Evolutionary conservation across 2,888 invertebrate genomes (phyloP).

Genomic region (Sabatieria punctata): DNA sequence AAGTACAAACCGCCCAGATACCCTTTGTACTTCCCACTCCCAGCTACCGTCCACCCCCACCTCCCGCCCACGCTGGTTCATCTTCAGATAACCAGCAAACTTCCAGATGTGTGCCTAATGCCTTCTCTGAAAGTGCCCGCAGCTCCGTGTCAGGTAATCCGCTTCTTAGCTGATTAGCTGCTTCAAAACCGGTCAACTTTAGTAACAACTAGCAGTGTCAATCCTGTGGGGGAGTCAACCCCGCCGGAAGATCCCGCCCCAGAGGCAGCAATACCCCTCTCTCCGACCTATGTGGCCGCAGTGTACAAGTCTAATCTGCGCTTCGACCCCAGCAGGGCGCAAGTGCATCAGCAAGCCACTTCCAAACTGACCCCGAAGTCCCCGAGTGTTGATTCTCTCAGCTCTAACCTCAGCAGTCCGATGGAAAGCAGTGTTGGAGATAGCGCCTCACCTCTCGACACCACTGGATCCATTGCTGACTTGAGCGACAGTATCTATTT

Average conservation of each 20-base stretch:
- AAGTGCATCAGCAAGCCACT: background rate
- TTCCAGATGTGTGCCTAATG: background rate
- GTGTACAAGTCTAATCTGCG: background rate
- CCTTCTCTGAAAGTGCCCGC: background rate
- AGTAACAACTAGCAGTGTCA: too few species aligned
- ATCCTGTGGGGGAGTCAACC: too few species aligned
- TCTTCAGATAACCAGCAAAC: background rate
- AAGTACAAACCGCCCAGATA: too few species aligned
- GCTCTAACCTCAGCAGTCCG: conserved; percentile 5
- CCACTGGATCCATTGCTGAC: conserved; percentile 7
- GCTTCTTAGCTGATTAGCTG: background rate
- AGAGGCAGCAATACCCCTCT: background rate
- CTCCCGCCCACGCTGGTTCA: background rate
- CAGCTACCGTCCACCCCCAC: background rate
- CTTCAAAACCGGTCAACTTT: background rate
- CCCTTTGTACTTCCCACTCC: background rate
- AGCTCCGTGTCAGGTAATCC: background rate
- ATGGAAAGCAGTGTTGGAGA: conserved; percentile 5
- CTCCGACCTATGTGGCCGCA: background rate
- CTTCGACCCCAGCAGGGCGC: background rate
- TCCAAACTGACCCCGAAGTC: background rate
- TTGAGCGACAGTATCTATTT: conserved; percentile 8
- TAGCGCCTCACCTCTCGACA: conserved; percentile 8
- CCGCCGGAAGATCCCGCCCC: background rate
- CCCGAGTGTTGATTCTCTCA: background rate